Conservation (phyloP, 2,797 vertebrate species). For the Furcifer pardalis region DNA sequence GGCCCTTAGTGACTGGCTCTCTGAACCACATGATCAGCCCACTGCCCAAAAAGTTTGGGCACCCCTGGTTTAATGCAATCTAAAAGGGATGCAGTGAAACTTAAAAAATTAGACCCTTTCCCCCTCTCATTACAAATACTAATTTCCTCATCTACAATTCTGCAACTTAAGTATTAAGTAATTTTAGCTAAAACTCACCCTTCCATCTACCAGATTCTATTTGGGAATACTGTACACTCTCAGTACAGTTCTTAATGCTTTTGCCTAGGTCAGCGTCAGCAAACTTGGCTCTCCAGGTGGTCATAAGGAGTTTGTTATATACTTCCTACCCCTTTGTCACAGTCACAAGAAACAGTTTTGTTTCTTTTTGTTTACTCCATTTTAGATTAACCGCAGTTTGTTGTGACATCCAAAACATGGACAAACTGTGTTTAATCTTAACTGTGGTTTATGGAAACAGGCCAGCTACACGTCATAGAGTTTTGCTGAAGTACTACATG, state of each 20-base stretch:
- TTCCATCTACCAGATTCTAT: background rate
- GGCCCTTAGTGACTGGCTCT: too few relatives aligned
- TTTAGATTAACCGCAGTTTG: background rate
- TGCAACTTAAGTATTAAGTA: background rate
- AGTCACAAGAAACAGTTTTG: background rate
- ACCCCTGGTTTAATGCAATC: background rate
- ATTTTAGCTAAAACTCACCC: slow-evolving; percentile 6
- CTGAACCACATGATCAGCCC: too few relatives aligned
- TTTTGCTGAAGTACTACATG: background rate
- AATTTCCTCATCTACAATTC: background rate
- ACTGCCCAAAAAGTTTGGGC: too few relatives aligned
- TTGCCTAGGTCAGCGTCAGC: background rate
- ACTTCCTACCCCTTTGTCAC: background rate
- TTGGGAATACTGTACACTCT: background rate
- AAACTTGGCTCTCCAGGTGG: background rate
- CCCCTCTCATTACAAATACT: background rate
- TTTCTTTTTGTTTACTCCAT: background rate
- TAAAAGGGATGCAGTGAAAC: background rate
- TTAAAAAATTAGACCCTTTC: slow-evolving; percentile 9
- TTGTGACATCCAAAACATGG: background rate
- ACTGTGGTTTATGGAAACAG: background rate
- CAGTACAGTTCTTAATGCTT: background rate
- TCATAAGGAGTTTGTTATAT: background rate
- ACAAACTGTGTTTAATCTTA: background rate
- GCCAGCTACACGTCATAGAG: background rate